Percentiles rank a stretch among this genome's conserved stretches.
These are phyloP conservation scores for Dryomyza anilis DNA, from an alignment of 2,888 invertebrate genomes.

Conservation along the genomic window DNA sequence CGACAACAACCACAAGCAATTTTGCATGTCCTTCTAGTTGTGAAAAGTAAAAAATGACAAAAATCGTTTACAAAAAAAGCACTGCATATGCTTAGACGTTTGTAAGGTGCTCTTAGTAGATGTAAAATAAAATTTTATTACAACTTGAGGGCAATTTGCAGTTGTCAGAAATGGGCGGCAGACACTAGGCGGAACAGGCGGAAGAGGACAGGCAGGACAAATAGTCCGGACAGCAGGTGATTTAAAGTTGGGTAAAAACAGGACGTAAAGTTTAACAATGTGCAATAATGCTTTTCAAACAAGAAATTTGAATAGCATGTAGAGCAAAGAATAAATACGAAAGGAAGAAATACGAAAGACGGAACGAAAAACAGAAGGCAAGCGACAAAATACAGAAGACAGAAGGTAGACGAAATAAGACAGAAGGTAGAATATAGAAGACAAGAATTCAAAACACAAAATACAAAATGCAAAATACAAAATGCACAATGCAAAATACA, in stretches of 20 bases:
- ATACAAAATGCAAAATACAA: too few relatives aligned
- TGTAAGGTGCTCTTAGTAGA: background rate
- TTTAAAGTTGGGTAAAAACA: too few relatives aligned
- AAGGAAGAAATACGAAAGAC: too few relatives aligned
- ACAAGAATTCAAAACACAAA: too few relatives aligned
- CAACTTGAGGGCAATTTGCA: constrained; percentile 22
- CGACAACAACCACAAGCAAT: background rate
- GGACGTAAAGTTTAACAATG: background rate
- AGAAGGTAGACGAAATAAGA: too few relatives aligned
- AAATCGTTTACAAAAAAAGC: background rate
- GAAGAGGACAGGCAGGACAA: too few relatives aligned
- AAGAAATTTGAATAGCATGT: background rate
- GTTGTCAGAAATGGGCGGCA: background rate
- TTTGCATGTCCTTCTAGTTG: background rate
- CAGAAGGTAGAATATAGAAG: too few relatives aligned
- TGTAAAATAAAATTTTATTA: constrained; percentile 18
- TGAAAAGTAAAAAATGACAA: background rate
- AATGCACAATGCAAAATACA: too few relatives aligned
- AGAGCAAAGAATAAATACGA: too few relatives aligned
- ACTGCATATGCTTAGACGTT: constrained; percentile 6
- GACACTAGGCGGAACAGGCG: background rate
- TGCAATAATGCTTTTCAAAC: background rate
- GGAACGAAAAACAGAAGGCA: too few relatives aligned
- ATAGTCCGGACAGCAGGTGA: too few relatives aligned
- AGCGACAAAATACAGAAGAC: too few relatives aligned